These are phyloP conservation scores for Bombus sylvicola DNA, from an alignment of 1,140 invertebrate genomes.

Conservation along the genomic window DNA sequence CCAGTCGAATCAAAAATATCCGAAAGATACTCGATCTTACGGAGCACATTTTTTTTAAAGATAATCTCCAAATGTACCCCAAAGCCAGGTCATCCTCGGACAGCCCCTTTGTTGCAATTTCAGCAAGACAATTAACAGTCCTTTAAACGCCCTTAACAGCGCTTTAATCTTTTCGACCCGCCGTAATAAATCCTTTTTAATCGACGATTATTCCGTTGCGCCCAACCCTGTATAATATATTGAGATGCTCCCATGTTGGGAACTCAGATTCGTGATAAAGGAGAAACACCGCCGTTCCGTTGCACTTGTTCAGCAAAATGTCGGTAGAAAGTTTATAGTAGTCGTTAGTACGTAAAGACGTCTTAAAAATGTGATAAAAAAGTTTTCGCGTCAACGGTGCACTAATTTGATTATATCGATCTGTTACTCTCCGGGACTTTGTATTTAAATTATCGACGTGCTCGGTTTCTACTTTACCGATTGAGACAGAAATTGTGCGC, in stretches of 20 bases:
- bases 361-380: constrained; percentile 19
- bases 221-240: constrained; percentile 36
- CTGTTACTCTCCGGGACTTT: too few relatives aligned
- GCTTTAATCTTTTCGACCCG: background rate
- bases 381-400: background rate
- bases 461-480: background rate
- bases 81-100: background rate
- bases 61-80: background rate
- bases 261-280: background rate
- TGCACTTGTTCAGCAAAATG: background rate
- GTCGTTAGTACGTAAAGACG: background rate
- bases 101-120: background rate
- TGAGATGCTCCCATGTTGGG: background rate
- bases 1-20: constrained; percentile 66
- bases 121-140: background rate
- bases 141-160: too few relatives aligned
- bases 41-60: constrained; percentile 22
- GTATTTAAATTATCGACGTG: background rate
- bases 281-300: background rate
- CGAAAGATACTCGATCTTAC: constrained; percentile 51
- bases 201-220: constrained; percentile 51
- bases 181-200: constrained; percentile 22
- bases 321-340: constrained; percentile 12
- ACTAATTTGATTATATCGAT: background rate
- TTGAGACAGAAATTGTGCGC: background rate